Percentiles rank a stretch among this genome's conserved stretches.
phyloP scores from a whole-genome alignment of 1,140 invertebrate genomes.

The Saccostrea echinata region DNA sequence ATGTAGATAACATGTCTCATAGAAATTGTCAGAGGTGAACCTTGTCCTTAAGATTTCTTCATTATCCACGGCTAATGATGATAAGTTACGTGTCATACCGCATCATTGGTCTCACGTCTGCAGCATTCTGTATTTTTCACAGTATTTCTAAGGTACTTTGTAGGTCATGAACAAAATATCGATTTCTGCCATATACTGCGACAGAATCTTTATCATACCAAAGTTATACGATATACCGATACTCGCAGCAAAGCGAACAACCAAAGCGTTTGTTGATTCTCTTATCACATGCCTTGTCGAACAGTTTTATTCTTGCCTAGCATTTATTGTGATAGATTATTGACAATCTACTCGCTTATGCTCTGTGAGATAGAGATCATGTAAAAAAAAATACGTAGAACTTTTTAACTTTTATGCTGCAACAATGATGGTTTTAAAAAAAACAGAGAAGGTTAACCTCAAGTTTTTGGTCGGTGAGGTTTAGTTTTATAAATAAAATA shows the following conservation, averaged over 20 bases:
- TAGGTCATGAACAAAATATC: conserved; percentile 27
- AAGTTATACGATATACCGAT: conserved; percentile 5
- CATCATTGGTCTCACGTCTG: neutral
- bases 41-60: no score
- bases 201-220: conserved; percentile 28
- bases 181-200: conserved; percentile 13
- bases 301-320: neutral
- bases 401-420: neutral
- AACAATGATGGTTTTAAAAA: neutral
- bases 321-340: conserved; percentile 30
- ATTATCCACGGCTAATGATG: no score
- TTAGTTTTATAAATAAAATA: no score
- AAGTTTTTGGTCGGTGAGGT: no score
- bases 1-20: no score
- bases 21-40: no score
- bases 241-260: conserved; percentile 12
- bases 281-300: neutral
- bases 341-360: neutral
- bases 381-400: neutral
- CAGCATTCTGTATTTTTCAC: neutral
- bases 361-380: conserved; percentile 2
- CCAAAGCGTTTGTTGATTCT: neutral
- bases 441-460: no score
- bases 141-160: neutral
- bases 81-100: no score